These are phyloP conservation scores for Seladonia tumulorum DNA, from an alignment of 2,888 invertebrate genomes.

Conservation along the genomic window DNA sequence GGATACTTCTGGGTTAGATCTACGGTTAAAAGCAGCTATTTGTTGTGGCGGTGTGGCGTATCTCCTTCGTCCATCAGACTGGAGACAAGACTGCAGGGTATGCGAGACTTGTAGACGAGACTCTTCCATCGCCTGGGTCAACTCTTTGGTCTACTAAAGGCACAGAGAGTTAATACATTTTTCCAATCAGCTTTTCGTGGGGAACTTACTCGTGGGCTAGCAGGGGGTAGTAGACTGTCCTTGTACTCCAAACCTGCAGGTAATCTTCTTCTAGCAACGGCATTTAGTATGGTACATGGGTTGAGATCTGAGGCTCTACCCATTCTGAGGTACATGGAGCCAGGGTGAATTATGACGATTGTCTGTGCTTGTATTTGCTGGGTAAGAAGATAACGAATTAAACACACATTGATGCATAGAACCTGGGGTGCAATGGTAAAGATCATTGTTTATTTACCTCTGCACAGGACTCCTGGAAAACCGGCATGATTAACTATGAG, in stretches of 20 bases:
- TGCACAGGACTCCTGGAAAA: constrained; percentile 82
- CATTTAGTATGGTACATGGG: constrained; percentile 94
- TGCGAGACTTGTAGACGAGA: constrained; percentile 93
- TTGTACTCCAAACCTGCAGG: constrained; percentile 85
- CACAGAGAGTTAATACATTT: constrained; percentile 23
- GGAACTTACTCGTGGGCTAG: constrained; percentile 85
- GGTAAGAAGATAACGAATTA: constrained; percentile 75
- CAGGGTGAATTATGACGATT: constrained; percentile 97
- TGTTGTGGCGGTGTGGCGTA: constrained; percentile 96
- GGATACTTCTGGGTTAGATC: constrained; percentile 89
- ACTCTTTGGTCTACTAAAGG: constrained; percentile 86
- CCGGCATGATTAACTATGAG: constrained; percentile 76
- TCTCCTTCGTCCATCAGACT: constrained; percentile 92
- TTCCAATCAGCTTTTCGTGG: background rate
- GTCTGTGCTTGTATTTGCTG: constrained; percentile 91
- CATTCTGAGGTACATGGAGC: constrained; percentile 94
- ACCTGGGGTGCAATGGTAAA: background rate
- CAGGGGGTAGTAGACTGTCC: constrained; percentile 88
- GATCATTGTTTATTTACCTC: constrained; percentile 73
- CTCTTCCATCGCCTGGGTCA: constrained; percentile 93
- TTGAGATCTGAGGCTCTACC: constrained; percentile 96
- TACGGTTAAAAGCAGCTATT: constrained; percentile 94
- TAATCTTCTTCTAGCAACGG: constrained; percentile 89
- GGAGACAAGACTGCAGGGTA: constrained; percentile 93
- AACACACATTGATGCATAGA: background rate